Evolutionary conservation across 2,797 vertebrate genomes (phyloP).

Genomic region (Mormyrops boulengeri): DNA sequence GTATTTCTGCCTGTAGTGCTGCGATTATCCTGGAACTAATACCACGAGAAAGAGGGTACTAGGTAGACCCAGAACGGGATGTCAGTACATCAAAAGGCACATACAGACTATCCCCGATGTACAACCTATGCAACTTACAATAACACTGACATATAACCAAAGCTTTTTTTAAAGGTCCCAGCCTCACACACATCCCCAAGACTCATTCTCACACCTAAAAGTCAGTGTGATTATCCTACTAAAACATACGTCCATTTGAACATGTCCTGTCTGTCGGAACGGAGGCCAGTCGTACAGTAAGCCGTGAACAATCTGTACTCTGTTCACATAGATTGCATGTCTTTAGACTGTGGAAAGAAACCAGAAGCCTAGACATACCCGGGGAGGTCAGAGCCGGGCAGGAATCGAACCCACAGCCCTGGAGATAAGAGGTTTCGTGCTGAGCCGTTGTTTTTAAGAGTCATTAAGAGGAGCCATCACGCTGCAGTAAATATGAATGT

Average conservation of each 20-base stretch:
- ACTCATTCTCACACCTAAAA: not conserved
- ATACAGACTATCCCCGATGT: not conserved
- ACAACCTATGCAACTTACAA: not conserved
- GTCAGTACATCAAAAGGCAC: not conserved
- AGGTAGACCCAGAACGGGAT: not conserved
- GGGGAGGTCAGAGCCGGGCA: not conserved
- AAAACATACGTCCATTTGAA: not conserved
- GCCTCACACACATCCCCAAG: not conserved
- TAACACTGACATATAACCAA: not conserved
- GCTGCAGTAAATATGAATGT: not conserved
- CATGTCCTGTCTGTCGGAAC: not conserved
- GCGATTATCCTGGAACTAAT: not conserved
- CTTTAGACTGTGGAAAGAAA: not conserved
- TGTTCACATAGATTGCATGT: not conserved
- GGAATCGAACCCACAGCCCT: not conserved
- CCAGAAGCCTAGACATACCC: not conserved
- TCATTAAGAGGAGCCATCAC: not conserved
- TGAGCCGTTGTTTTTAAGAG: not conserved
- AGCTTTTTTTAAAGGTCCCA: not conserved
- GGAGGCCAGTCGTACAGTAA: not conserved
- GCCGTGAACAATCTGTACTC: not conserved
- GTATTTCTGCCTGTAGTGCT: not conserved
- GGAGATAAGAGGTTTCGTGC: not conserved
- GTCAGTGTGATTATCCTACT: not conserved
- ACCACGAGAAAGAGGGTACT: not conserved